phyloP scores from a whole-genome alignment of 2,113 vertebrate genomes.

The Sakesphorus luctuosus region DNA sequence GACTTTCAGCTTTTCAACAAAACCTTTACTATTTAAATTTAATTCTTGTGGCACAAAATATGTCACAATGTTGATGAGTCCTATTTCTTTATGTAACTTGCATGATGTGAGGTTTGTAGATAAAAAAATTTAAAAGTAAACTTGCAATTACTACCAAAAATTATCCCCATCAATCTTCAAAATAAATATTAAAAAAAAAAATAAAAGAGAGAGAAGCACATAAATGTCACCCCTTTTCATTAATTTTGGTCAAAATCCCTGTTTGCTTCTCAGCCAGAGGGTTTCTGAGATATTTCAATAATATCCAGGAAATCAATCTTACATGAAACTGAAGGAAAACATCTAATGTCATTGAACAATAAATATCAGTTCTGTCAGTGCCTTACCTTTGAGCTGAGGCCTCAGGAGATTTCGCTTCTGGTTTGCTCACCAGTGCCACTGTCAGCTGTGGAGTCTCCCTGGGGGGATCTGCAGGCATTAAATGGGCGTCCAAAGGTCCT shows the following conservation, averaged over 20 bases:
- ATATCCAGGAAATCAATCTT: slow-evolving; percentile 90
- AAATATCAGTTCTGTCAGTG: slow-evolving; percentile 87
- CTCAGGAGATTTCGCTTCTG: slow-evolving; percentile 82
- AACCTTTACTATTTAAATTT: not conserved
- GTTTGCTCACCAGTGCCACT: slow-evolving; percentile 85
- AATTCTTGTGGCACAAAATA: not conserved
- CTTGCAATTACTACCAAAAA: not conserved
- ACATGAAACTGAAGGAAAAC: slow-evolving; percentile 93
- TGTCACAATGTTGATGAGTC: not conserved
- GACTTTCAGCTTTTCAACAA: not conserved
- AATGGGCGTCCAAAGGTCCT: slow-evolving; percentile 70
- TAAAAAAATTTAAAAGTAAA: not conserved
- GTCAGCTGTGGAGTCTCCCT: slow-evolving; percentile 77
- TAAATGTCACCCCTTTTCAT: slow-evolving; percentile 74
- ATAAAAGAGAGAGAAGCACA: not conserved
- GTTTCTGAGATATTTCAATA: slow-evolving; percentile 91
- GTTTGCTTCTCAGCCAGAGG: slow-evolving; percentile 83
- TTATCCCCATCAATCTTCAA: slow-evolving; percentile 27
- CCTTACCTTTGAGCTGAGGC: slow-evolving; percentile 89
- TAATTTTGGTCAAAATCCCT: slow-evolving; percentile 75
- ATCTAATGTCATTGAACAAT: slow-evolving; percentile 96
- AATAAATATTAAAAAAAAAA: not conserved
- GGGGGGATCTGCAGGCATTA: slow-evolving; percentile 73
- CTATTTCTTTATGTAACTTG: not conserved
- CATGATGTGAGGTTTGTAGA: not conserved